phyloP scores from a whole-genome alignment of 37 sponge, comb jelly and placozoan species.

The Geodia barretti region DNA sequence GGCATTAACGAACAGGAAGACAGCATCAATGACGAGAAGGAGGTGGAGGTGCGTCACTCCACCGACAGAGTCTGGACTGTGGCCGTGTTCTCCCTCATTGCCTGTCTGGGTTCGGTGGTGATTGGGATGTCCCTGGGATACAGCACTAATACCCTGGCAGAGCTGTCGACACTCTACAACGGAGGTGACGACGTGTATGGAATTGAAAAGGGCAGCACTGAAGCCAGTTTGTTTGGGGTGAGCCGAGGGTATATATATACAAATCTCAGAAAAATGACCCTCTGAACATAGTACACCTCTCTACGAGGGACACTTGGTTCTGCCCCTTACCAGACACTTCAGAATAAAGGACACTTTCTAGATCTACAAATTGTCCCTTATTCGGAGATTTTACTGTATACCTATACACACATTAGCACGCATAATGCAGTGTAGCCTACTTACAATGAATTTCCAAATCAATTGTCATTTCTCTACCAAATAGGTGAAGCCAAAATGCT shows the following conservation, averaged over 20 bases:
- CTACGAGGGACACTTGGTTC: too few relatives aligned
- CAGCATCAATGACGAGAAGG: background rate
- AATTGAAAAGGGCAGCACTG: background rate
- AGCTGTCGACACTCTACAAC: constrained; percentile 17
- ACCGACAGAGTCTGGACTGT: constrained; percentile 25
- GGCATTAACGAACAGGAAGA: constrained; percentile 12
- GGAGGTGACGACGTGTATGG: background rate
- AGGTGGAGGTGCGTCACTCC: background rate
- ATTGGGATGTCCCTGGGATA: constrained; percentile 47
- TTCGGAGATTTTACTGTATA: too few relatives aligned
- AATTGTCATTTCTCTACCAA: too few relatives aligned
- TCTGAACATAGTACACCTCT: too few relatives aligned
- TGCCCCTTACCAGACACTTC: too few relatives aligned
- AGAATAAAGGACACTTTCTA: too few relatives aligned
- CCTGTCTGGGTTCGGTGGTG: constrained; percentile 34
- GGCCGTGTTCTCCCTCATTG: constrained; percentile 35
- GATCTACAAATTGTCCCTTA: too few relatives aligned
- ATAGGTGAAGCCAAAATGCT: too few relatives aligned
- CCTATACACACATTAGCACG: too few relatives aligned
- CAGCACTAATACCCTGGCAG: constrained; percentile 36
- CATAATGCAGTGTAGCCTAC: too few relatives aligned
- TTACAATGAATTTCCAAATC: background rate
- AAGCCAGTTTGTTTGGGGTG: constrained; percentile 25
- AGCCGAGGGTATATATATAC: too few relatives aligned
- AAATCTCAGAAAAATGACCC: too few relatives aligned